Conservation (phyloP, 2,888 invertebrate genomes). For the Chrysopilus asiliformis region DNA sequence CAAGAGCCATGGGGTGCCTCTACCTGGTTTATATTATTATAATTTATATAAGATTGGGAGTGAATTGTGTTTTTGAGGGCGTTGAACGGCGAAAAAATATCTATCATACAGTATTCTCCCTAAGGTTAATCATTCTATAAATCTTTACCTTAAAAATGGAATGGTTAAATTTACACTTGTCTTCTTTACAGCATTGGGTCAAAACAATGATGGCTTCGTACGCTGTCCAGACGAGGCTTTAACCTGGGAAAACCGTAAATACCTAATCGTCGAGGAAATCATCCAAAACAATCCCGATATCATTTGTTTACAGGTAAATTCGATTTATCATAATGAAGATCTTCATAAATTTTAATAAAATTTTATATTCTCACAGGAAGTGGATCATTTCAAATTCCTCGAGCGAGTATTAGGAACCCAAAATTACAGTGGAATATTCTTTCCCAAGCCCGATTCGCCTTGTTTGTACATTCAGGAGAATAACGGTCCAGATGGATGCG, state of each 20-base stretch:
- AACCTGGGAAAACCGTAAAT: slow-evolving; percentile 52
- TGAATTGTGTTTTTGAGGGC: too few relatives aligned
- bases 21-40: too few relatives aligned
- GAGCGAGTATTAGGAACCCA: slow-evolving; percentile 45
- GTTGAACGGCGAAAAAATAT: too few relatives aligned
- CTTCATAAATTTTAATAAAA: not conserved
- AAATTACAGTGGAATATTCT: slow-evolving; percentile 55
- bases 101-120: too few relatives aligned
- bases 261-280: slow-evolving; percentile 57
- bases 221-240: slow-evolving; percentile 56
- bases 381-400: slow-evolving; percentile 59
- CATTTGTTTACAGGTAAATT: slow-evolving; percentile 51
- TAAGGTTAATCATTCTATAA: too few relatives aligned
- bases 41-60: too few relatives aligned
- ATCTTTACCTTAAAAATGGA: too few relatives aligned
- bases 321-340: slow-evolving; percentile 6
- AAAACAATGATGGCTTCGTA: slow-evolving; percentile 57
- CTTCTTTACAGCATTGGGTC: slow-evolving; percentile 47
- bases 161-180: slow-evolving; percentile 3
- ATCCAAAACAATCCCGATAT: slow-evolving; percentile 53
- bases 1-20: too few relatives aligned
- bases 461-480: slow-evolving; percentile 57
- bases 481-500: slow-evolving; percentile 68
- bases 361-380: slow-evolving; percentile 42
- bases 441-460: slow-evolving; percentile 65